Conservation (phyloP, 2,797 vertebrate species). For the Enteromius afrohamiltoni region DNA sequence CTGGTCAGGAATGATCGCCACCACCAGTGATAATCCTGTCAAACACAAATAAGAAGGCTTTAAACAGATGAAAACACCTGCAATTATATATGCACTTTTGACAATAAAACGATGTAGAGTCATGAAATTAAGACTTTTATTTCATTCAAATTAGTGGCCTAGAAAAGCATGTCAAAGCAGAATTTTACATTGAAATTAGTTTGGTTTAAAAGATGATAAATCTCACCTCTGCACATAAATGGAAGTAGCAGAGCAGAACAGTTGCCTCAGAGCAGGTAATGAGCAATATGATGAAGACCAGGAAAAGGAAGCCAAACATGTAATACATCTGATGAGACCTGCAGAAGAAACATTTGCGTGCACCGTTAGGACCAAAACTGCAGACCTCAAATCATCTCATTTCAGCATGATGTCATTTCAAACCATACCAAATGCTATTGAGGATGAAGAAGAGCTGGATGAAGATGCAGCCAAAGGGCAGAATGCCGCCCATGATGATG, state of each 20-base stretch:
- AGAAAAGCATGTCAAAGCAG: not conserved
- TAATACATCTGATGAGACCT: constrained; percentile 97
- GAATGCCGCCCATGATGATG: constrained; percentile 88
- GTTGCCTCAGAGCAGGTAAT: constrained; percentile 93
- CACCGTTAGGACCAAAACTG: constrained; percentile 7
- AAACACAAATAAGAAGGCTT: constrained; percentile 37
- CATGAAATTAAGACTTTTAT: not conserved
- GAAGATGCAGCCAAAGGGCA: constrained; percentile 93
- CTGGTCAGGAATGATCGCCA: constrained; percentile 91
- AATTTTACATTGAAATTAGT: not conserved
- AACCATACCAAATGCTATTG: constrained; percentile 90
- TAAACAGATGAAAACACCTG: not conserved
- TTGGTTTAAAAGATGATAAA: not conserved
- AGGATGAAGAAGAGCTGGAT: constrained; percentile 94
- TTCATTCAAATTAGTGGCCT: not conserved
- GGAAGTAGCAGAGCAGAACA: constrained; percentile 91
- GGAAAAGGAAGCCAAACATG: constrained; percentile 93
- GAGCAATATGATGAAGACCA: constrained; percentile 91
- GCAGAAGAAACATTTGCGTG: constrained; percentile 59
- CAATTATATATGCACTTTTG: not conserved
- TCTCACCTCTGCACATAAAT: constrained; percentile 90
- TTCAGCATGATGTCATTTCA: not conserved
- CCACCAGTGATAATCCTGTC: constrained; percentile 92
- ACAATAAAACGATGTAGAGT: not conserved
- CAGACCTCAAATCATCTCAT: not conserved